These are phyloP conservation scores for Bufotes viridis DNA, from an alignment of 2,797 vertebrate species.

Conservation along the genomic window DNA sequence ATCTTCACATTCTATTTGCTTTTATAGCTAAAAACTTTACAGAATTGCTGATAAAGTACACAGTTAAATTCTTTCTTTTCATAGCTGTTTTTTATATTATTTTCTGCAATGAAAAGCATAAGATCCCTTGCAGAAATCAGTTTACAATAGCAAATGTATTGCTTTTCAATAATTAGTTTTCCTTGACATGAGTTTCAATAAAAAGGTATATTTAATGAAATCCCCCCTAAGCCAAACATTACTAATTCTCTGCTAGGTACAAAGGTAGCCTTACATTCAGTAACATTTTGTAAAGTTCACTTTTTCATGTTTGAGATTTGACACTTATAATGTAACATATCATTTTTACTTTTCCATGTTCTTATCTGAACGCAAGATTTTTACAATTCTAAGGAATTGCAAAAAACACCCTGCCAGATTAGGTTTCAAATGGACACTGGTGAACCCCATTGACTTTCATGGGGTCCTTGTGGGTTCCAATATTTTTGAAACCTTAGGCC, in stretches of 20 bases:
- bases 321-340: background rate
- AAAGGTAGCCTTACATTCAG: background rate
- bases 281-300: background rate
- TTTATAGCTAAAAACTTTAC: background rate
- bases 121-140: background rate
- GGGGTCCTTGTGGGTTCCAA: too few species aligned
- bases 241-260: background rate
- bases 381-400: background rate
- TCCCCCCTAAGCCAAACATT: background rate
- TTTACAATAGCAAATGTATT: conserved; percentile 25
- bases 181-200: conserved; percentile 19
- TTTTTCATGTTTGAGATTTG: background rate
- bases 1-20: background rate
- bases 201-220: conserved; percentile 12
- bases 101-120: conserved; percentile 5
- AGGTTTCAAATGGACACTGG: too few species aligned
- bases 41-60: conserved; percentile 19
- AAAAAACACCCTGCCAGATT: too few species aligned
- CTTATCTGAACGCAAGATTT: background rate
- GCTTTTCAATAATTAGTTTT: conserved; percentile 28
- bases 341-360: background rate
- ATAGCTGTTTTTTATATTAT: background rate
- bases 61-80: conserved; percentile 14
- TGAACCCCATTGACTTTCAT: too few species aligned
- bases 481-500: too few species aligned